These are phyloP conservation scores for Drosophila chauvacae DNA, from an alignment of 1,140 invertebrate species.

Conservation along the genomic window DNA sequence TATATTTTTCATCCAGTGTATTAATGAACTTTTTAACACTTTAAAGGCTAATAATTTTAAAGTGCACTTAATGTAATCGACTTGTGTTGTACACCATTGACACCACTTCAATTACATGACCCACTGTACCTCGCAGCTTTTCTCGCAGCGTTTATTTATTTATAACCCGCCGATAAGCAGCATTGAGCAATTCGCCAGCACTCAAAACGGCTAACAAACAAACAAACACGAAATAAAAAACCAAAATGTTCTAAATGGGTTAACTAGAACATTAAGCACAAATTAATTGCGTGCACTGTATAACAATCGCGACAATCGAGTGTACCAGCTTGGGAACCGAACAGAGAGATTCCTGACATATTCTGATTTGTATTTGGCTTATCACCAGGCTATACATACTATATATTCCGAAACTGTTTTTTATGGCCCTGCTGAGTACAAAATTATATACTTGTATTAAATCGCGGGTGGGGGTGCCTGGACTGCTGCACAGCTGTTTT, in stretches of 20 bases:
- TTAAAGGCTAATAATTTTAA: not conserved
- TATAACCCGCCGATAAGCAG: slow-evolving; percentile 42
- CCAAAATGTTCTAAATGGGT: slow-evolving; percentile 45
- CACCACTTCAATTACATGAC: slow-evolving; percentile 8
- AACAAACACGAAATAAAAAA: slow-evolving; percentile 17
- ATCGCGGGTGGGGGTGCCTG: slow-evolving; percentile 9
- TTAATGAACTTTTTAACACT: not conserved
- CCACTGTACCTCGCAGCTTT: slow-evolving; percentile 27
- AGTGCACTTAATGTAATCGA: slow-evolving; percentile 7
- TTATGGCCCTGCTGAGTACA: slow-evolving; percentile 59
- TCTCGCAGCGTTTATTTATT: slow-evolving; percentile 41
- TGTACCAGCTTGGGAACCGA: not conserved
- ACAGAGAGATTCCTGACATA: slow-evolving; percentile 15
- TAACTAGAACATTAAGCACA: slow-evolving; percentile 46
- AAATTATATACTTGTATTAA: not conserved
- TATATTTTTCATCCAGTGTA: not conserved
- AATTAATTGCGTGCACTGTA: slow-evolving; percentile 66
- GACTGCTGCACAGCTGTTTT: slow-evolving; percentile 47
- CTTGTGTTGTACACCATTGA: slow-evolving; percentile 7
- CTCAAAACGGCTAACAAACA: slow-evolving; percentile 25
- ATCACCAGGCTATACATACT: slow-evolving; percentile 43
- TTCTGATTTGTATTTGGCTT: slow-evolving; percentile 50
- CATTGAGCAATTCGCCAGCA: slow-evolving; percentile 30
- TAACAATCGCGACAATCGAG: slow-evolving; percentile 32
- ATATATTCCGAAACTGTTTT: slow-evolving; percentile 38